These are phyloP conservation scores for Oscheius onirici DNA, from an alignment of 2,888 invertebrate species.

Conservation along the genomic window DNA sequence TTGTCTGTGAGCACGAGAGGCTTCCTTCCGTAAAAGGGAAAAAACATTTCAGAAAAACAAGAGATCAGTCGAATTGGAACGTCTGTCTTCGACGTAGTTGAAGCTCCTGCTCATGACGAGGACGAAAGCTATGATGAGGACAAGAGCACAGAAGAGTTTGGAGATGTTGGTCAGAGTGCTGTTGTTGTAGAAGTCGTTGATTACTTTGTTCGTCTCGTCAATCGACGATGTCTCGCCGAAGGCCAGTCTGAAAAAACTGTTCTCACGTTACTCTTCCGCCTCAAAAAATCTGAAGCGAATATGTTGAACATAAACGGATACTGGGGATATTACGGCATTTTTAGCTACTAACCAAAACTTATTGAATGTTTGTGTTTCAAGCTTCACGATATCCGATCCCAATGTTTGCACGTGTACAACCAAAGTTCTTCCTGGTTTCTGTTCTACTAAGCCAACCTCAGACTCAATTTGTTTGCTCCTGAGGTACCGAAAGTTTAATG, in stretches of 20 bases:
- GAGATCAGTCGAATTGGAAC: slow-evolving; percentile 2
- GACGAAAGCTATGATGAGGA: slow-evolving; percentile 52
- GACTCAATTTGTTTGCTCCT: background rate
- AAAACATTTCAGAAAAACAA: slow-evolving; percentile 7
- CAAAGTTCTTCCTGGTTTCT: background rate
- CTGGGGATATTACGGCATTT: too few species aligned
- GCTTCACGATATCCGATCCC: too few species aligned
- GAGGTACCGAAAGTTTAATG: background rate
- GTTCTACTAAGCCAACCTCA: background rate
- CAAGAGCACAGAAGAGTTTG: slow-evolving; percentile 55
- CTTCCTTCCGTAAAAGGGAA: slow-evolving; percentile 1
- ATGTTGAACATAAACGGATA: too few species aligned
- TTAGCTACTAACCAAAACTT: too few species aligned
- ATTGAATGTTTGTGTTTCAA: too few species aligned
- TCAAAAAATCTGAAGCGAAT: too few species aligned
- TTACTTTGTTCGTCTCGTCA: slow-evolving; percentile 52
- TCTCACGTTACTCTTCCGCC: background rate
- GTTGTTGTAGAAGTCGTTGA: slow-evolving; percentile 66
- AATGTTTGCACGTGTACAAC: background rate
- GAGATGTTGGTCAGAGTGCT: slow-evolving; percentile 61
- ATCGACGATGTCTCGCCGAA: slow-evolving; percentile 46
- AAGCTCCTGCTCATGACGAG: slow-evolving; percentile 58
- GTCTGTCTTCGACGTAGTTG: background rate
- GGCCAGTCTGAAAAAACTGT: slow-evolving; percentile 52
- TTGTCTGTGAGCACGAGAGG: slow-evolving; percentile 15